Conservation (phyloP, 1,140 invertebrate species). For the Stegodyphus dumicola region DNA sequence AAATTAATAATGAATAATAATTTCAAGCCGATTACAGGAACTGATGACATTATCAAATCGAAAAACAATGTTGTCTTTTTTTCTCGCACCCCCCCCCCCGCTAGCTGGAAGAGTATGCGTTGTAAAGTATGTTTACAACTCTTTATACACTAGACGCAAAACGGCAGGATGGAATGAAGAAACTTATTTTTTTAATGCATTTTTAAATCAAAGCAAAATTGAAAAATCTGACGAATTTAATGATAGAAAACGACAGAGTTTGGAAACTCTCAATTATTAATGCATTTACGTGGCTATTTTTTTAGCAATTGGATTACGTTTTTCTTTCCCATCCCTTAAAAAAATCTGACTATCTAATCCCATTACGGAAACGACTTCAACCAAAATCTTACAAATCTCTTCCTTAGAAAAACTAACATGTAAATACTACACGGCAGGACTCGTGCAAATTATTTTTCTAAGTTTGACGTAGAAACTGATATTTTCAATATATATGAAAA, state of each 20-base stretch:
- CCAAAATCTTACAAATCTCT: slow-evolving; percentile 44
- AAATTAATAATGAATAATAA: not conserved
- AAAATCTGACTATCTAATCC: slow-evolving; percentile 34
- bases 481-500: no score
- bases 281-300: slow-evolving; percentile 52
- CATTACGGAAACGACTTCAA: slow-evolving; percentile 54
- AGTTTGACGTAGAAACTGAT: no score
- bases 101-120: no score
- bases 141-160: no score
- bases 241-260: slow-evolving; percentile 32
- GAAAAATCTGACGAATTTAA: slow-evolving; percentile 32
- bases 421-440: no score
- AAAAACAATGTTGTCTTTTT: not conserved
- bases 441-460: no score
- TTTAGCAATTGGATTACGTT: slow-evolving; percentile 50
- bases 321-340: slow-evolving; percentile 17
- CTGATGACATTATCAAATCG: slow-evolving; percentile 4
- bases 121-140: no score
- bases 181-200: not conserved
- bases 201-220: slow-evolving; percentile 30
- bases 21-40: not conserved
- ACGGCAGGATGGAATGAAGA: no score
- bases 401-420: not conserved
- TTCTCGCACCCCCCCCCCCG: no score
- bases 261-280: slow-evolving; percentile 54